Conservation (phyloP, 2,113 vertebrate genomes). For the Podarcis raffonei region DNA sequence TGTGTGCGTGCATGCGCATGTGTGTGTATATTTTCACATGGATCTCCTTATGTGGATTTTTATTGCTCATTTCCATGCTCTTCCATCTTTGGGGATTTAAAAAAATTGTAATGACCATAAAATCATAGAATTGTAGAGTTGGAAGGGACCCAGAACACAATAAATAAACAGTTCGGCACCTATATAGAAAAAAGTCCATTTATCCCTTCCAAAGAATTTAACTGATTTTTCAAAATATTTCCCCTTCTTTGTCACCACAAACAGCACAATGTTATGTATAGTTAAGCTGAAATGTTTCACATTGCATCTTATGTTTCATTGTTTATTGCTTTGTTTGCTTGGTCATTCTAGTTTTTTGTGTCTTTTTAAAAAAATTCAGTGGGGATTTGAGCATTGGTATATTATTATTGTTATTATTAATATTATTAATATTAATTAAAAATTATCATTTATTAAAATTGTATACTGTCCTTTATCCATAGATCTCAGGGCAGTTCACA, state of each 20-base stretch:
- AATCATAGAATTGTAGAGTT: too few species aligned
- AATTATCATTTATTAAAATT: too few species aligned
- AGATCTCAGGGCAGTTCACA: too few species aligned
- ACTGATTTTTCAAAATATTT: neutral
- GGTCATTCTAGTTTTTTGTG: neutral
- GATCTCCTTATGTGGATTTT: neutral
- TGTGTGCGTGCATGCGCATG: too few species aligned
- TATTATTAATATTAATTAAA: neutral
- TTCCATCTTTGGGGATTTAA: neutral
- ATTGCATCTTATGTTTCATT: neutral
- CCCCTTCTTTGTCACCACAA: neutral
- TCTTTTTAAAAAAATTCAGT: neutral
- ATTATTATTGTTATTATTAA: neutral
- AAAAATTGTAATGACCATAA: neutral
- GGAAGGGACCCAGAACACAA: neutral
- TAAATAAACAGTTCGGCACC: too few species aligned
- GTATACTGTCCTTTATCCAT: too few species aligned
- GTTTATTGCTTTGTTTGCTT: neutral
- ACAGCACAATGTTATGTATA: neutral
- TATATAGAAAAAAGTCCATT: neutral
- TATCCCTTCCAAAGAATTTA: neutral
- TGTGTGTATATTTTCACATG: neutral
- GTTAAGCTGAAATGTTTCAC: neutral
- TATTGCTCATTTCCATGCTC: neutral
- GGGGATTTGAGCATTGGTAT: neutral